Conservation (phyloP, 2,888 invertebrate genomes). For the Biston betularia region DNA sequence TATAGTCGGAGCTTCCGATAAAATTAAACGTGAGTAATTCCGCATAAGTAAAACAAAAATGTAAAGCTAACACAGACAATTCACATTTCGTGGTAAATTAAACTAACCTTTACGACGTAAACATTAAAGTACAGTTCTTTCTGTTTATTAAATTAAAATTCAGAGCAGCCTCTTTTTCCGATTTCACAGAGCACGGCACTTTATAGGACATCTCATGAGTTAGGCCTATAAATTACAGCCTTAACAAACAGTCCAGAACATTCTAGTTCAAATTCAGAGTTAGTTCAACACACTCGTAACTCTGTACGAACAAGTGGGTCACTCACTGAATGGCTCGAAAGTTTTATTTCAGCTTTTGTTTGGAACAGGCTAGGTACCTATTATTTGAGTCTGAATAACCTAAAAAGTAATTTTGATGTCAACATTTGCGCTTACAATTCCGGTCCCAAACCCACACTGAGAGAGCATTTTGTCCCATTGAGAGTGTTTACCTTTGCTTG, state of each 20-base stretch:
- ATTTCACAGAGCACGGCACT: conserved; percentile 6
- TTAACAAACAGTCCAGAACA: conserved; percentile 31
- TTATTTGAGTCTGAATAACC: conserved; percentile 4
- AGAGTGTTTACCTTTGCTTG: too few relatives aligned
- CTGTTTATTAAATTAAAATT: conserved; percentile 2
- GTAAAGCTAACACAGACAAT: too few relatives aligned
- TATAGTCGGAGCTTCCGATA: too few relatives aligned
- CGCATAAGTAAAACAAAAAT: too few relatives aligned
- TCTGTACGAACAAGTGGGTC: conserved; percentile 28
- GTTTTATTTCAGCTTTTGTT: conserved; percentile 30
- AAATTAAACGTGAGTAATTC: too few relatives aligned
- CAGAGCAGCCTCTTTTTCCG: not conserved
- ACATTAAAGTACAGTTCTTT: not conserved
- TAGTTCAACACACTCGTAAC: conserved; percentile 32
- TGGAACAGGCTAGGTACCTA: not conserved
- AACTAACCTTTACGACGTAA: not conserved
- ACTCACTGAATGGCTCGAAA: conserved; percentile 27
- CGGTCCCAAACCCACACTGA: not conserved
- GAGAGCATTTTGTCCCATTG: too few relatives aligned
- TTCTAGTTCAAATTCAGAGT: conserved; percentile 34
- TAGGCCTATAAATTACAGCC: conserved; percentile 28
- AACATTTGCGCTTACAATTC: not conserved
- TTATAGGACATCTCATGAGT: conserved; percentile 23
- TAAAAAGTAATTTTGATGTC: not conserved
- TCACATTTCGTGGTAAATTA: not conserved